These are phyloP conservation scores for Esox masquinongy DNA, from an alignment of 2,797 vertebrate genomes.

Conservation along the genomic window DNA sequence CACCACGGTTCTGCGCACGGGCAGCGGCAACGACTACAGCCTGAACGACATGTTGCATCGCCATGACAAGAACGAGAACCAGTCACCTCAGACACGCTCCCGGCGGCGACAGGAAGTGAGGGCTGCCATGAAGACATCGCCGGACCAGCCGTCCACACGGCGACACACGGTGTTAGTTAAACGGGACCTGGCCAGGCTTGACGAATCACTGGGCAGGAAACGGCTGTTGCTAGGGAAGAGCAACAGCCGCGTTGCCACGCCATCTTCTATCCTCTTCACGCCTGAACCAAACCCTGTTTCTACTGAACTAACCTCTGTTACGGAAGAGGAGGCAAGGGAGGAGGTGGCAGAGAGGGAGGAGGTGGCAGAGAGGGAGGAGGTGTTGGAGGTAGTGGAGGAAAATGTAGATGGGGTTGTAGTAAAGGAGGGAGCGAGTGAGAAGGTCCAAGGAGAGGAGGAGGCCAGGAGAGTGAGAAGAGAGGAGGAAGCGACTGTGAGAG, in stretches of 20 bases:
- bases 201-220: conserved; percentile 73
- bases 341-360: conserved; percentile 12
- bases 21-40: conserved; percentile 83
- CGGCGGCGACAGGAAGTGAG: conserved; percentile 84
- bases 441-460: background rate
- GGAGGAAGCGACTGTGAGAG: conserved; percentile 2
- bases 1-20: conserved; percentile 86
- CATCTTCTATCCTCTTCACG: conserved; percentile 37
- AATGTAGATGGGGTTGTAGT: conserved; percentile 26
- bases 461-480: background rate
- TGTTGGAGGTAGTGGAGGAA: background rate
- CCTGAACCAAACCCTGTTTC: conserved; percentile 39
- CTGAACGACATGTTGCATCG: conserved; percentile 87
- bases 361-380: background rate
- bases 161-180: conserved; percentile 87
- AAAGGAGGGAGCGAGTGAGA: background rate
- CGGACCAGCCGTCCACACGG: conserved; percentile 78
- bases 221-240: conserved; percentile 72
- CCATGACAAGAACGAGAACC: conserved; percentile 81
- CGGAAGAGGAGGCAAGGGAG: conserved; percentile 30
- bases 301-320: conserved; percentile 44
- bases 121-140: conserved; percentile 76
- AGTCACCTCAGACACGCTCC: conserved; percentile 87
- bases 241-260: conserved; percentile 55
- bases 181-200: conserved; percentile 83